Percentiles rank a stretch among this genome's conserved stretches.
Conservation (phyloP, 2,888 invertebrate genomes). For the Drosophila paramelanica region DNA sequence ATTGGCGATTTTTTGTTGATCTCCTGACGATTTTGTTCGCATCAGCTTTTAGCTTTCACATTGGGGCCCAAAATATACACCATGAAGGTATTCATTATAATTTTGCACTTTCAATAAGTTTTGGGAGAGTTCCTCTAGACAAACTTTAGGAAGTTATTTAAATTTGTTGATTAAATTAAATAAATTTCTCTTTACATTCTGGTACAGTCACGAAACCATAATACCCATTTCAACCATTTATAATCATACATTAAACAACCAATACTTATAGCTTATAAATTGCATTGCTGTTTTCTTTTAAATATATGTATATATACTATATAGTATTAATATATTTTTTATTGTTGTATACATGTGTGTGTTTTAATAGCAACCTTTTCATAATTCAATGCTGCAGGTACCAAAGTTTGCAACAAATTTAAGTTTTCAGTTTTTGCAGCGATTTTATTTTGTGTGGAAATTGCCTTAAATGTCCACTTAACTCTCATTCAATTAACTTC, state of each 20-base stretch:
- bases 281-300: slow-evolving; percentile 45
- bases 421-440: slow-evolving; percentile 50
- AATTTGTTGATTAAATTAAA: too few relatives aligned
- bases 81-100: too few relatives aligned
- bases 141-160: too few relatives aligned
- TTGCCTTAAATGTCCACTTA: slow-evolving; percentile 73
- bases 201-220: too few relatives aligned
- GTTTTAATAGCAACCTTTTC: slow-evolving; percentile 16
- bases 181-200: too few relatives aligned
- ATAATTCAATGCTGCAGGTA: slow-evolving; percentile 27
- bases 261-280: slow-evolving; percentile 19
- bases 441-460: slow-evolving; percentile 56
- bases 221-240: too few relatives aligned
- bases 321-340: neutral
- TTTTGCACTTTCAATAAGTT: too few relatives aligned
- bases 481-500: slow-evolving; percentile 70
- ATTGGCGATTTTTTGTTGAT: too few relatives aligned
- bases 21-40: too few relatives aligned
- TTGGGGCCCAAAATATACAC: too few relatives aligned
- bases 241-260: neutral
- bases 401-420: slow-evolving; percentile 48
- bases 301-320: neutral
- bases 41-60: too few relatives aligned
- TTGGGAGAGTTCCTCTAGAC: too few relatives aligned
- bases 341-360: neutral